Base-by-base conservation (phyloP, 2,797 vertebrate species). In the Emys orbicularis region DNA sequence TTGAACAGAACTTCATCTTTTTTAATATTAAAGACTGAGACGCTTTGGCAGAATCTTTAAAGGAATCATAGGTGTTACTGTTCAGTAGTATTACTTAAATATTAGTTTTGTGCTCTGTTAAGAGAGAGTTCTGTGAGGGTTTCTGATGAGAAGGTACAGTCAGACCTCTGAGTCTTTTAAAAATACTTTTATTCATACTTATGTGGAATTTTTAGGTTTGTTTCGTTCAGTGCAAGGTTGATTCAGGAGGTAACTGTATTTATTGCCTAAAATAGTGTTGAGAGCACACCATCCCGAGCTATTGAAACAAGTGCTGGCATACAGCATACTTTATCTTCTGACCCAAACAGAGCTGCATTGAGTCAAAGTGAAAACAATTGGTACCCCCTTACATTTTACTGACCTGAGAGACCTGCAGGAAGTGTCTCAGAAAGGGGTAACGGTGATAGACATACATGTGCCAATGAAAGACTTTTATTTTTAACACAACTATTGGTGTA, bases 261-360 rank as follows among this genome's bases (percentile, higher is more conserved):
- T 19, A 88, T 91, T 23, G 4, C 13, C 83, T 72, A n/a, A 47
- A 6, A 54, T 23, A 76, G 21, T 44, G 61, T 27, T 41, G 0
- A 25, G 47, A 44, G 31, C 34, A 21, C 7, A 6, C 68, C 34
- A 12, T 80, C 5, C n/a, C 52, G 34, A 90, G 19, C 25, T 81
- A 12, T 4, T 6, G 3, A 27, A 79, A 13, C 29, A 83, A n/a
- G 54, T 3, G 0, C 72, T 44, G 41, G 12, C 25, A 13, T 0
- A 0, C 13, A 16, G 4, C 5, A 0, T 1, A 1, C 23, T 79
- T 27, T 29, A 2, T 80, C 1, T 52, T 50, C 31, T 21, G 29
- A 4, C 27, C 27, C 29, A 11, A 47, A 34, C 49, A 19, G 29
- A 27, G 18, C 5, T 27, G 56, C 31, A 12, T 13, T 27, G 76